Evolutionary conservation across 2,797 vertebrate species (phyloP).

Genomic region (Amblyraja radiata): DNA sequence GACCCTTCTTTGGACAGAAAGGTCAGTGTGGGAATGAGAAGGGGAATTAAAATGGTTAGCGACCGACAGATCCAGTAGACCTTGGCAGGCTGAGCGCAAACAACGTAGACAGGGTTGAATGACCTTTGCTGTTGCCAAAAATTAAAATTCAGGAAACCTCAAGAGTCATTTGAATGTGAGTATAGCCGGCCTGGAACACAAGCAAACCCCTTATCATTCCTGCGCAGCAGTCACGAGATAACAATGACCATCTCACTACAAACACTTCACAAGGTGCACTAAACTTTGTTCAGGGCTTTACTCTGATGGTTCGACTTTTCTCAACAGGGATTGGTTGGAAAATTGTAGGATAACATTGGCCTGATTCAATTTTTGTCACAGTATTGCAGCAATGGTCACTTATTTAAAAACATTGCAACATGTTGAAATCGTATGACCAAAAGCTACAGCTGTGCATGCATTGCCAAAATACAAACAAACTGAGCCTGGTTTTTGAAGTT

Average conservation of each 20-base stretch:
- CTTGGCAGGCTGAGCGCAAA: no score
- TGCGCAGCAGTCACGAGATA: conserved; percentile 15
- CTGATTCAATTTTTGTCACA: not conserved
- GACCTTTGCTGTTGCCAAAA: not conserved
- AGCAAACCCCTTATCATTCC: not conserved
- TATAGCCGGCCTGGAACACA: not conserved
- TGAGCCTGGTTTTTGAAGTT: not conserved
- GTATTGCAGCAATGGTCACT: not conserved
- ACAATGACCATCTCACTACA: conserved; percentile 12
- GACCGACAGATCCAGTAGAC: no score
- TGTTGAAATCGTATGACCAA: not conserved
- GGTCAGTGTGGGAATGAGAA: no score
- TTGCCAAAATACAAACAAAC: not conserved
- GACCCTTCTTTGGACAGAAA: no score
- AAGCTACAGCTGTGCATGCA: not conserved
- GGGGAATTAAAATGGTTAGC: no score
- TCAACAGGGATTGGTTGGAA: conserved; percentile 19
- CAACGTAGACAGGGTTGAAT: no score
- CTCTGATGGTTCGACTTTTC: not conserved
- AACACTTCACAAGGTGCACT: conserved; percentile 22
- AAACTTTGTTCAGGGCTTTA: not conserved
- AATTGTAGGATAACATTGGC: not conserved
- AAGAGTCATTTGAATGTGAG: conserved; percentile 9
- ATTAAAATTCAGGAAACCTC: not conserved
- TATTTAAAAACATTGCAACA: not conserved